These are phyloP conservation scores for Cydia splendana DNA, from an alignment of 1,140 invertebrate genomes.

Conservation along the genomic window DNA sequence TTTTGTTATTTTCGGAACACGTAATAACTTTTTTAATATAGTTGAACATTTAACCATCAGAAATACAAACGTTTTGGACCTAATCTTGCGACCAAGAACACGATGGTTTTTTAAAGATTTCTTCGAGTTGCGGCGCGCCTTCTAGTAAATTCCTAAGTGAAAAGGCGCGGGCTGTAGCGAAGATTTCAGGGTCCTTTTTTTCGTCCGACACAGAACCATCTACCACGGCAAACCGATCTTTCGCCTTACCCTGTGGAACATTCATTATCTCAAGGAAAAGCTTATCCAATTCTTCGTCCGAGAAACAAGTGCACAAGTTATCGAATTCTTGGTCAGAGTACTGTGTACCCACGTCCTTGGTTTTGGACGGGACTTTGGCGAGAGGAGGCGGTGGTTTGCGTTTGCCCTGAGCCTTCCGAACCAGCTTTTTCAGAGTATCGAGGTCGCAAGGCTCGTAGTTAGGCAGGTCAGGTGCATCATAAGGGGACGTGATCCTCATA, in stretches of 20 bases:
- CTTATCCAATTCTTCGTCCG: conserved; percentile 53
- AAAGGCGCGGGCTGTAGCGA: conserved; percentile 39
- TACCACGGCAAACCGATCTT: conserved; percentile 45
- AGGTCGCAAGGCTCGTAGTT: conserved; percentile 60
- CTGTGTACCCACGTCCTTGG: conserved; percentile 54
- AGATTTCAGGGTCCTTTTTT: conserved; percentile 36
- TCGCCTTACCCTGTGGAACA: conserved; percentile 38
- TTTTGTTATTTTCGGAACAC: too few species aligned
- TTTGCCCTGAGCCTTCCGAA: conserved; percentile 48
- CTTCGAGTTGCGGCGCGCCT: conserved; percentile 37
- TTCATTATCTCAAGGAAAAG: conserved; percentile 41
- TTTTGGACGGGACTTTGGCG: conserved; percentile 43
- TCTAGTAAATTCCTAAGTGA: conserved; percentile 45
- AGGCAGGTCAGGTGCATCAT: conserved; percentile 52
- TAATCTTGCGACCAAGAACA: conserved; percentile 30
- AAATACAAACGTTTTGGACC: not conserved
- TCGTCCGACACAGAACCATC: conserved; percentile 45
- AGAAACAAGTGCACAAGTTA: conserved; percentile 59
- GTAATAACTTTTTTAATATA: too few species aligned
- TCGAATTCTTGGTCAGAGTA: conserved; percentile 62
- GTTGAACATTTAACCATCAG: too few species aligned
- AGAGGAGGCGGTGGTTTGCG: conserved; percentile 33
- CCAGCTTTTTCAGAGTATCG: conserved; percentile 53
- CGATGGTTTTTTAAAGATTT: conserved; percentile 42
- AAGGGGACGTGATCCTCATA: conserved; percentile 64